Evolutionary conservation across 2,888 invertebrate genomes (phyloP), one percentile per base, ranked within the genome.

Genomic region (Parnassius glacialis): DNA sequence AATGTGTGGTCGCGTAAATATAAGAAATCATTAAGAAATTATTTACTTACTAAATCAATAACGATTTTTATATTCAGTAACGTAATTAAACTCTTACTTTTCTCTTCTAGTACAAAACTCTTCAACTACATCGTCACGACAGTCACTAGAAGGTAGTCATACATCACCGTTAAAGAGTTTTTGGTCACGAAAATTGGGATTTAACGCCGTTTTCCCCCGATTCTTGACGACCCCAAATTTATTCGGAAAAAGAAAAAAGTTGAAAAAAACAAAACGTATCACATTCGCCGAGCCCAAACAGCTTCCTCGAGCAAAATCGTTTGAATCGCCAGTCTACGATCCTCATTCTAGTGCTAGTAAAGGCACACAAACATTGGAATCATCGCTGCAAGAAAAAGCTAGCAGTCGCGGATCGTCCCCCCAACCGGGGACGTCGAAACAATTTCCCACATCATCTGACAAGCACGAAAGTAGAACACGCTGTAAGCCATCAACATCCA

Each of bases 201-300:
- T 43, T 2, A 44, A 13, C 9, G 1, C 20, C 3, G 3, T 25
- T 1, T 9, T 50, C 9, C 50, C 50, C n/a, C 48, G n/a, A 42
- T 48, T 43, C 12, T 48, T 59, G 42, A 44, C 48, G 47, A 54
- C 11, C 11, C 43, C 60, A 9, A 50, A n/a, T n/a, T n/a, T 43
- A 10, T 43, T 54, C n/a, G 48, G 43, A 3, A 50, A 60, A 25
- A 42, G 10, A 1, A 59, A 53, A 41, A 48, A 16, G 7, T 48
- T 9, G 0, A 52, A 52, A 43, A 59, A 54, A 13, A 60, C 54
- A 48, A 60, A 55, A 43, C 60, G 13, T 3, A 60, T 60, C n/a
- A 54, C 48, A 50, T 55, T 60, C 13, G 48, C 50, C 9, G 60
- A 60, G 10, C 59, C 53, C 25, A 34, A 52, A 10, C 41, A n/a